Evolutionary conservation across 2,113 vertebrate species (phyloP), one percentile per base, ranked within the genome.

Genomic region (Regulus satrapa): DNA sequence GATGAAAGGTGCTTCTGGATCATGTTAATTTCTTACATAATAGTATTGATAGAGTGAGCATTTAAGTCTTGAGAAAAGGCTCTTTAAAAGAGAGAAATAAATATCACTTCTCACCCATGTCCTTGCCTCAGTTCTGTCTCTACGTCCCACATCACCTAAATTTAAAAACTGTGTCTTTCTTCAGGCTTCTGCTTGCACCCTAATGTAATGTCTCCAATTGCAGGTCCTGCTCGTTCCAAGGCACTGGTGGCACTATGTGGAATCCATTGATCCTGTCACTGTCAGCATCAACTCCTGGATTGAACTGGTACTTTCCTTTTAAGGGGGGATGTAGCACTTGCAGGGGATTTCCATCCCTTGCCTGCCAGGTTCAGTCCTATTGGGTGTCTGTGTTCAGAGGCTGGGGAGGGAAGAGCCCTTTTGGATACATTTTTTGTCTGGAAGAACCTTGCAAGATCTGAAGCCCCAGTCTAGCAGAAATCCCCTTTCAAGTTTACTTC

Each of bases 211-310:
- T 96, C 49, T 96, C 92, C 18, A 8, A 80, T 97, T 97, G 61
- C 98, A 99, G 99, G 99, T 99, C 94, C 98, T 99, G 49, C 98
- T 98, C 21, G 98, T 99, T 79, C 99, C 99, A 89, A 98, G 98
- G 91, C 99, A 99, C 92, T 99, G 99, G 99, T 99, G 99, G 99
- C 99, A 99, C 97, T 99, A 99, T 3, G 99, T 99, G 94, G 99
- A 99, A 95, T 99, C 98, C 11, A 58, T 99, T 81, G 99, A 99
- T 92, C 98, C 98, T 38, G 36, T 99, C 93, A 99, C 99, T 8
- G 97, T 99, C 97, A 99, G 99, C 76, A 94, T 99, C 92, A 99
- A 99, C 97, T 98, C 99, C 43, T 99, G 99, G 99, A 99, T 99
- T 55, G 99, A 99, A 84, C 89, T 99, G 99, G 99, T 99, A 98